Conservation (phyloP, 2,888 invertebrate species). For the Rotaria macrura region DNA sequence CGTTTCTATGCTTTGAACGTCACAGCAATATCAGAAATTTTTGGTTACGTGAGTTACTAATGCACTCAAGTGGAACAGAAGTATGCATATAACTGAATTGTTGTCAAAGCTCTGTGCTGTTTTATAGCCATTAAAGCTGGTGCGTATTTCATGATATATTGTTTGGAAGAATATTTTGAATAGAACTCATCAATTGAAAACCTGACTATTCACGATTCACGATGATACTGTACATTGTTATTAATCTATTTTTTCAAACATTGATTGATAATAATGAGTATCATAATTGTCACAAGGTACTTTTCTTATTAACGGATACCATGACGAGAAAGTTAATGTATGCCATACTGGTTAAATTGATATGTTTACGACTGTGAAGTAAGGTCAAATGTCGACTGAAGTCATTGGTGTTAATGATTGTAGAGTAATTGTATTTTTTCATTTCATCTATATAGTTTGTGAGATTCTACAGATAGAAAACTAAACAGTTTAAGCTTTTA, state of each 20-base stretch:
- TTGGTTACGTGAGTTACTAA: background rate
- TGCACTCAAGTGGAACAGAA: background rate
- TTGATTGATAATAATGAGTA: background rate
- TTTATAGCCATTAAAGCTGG: background rate
- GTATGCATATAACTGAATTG: background rate
- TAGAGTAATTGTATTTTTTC: background rate
- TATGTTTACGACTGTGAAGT: background rate
- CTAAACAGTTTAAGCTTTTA: background rate
- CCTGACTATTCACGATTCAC: background rate
- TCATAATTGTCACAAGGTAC: background rate
- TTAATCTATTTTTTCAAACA: background rate
- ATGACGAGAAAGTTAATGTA: background rate
- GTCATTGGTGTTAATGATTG: background rate
- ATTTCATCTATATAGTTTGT: background rate
- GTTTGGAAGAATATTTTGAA: background rate
- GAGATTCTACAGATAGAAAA: background rate
- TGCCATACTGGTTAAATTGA: background rate
- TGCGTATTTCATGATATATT: background rate
- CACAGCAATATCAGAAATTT: too few species aligned
- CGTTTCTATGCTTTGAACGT: too few species aligned
- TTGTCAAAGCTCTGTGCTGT: conserved; percentile 10
- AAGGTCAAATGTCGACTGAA: background rate
- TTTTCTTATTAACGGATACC: background rate
- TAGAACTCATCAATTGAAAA: background rate
- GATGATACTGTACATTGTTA: background rate